Conservation (phyloP, 2,797 vertebrate species). For the Picus viridis region DNA sequence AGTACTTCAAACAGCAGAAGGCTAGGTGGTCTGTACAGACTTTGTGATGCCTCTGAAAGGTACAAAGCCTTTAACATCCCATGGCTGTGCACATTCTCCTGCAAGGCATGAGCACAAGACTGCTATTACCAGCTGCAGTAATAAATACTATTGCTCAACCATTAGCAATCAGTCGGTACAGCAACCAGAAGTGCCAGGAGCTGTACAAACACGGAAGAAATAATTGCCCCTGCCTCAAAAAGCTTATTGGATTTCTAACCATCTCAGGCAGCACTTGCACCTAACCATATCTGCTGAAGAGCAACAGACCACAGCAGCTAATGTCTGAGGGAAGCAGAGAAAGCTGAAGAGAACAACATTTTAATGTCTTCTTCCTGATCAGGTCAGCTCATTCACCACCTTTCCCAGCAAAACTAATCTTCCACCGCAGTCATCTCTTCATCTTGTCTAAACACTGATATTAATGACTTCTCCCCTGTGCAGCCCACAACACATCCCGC, state of each 20-base stretch:
- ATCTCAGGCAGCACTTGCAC: background rate
- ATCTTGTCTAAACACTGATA: background rate
- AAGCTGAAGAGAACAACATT: background rate
- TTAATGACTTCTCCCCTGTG: background rate
- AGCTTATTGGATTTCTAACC: background rate
- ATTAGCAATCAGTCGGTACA: background rate
- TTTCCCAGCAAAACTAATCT: background rate
- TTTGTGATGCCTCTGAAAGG: background rate
- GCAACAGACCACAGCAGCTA: background rate
- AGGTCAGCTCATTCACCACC: background rate
- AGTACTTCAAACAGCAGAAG: conserved; percentile 22
- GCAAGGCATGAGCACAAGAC: background rate
- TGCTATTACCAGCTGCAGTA: background rate
- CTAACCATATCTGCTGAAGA: background rate
- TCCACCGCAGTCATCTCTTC: background rate
- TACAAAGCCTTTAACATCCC: background rate
- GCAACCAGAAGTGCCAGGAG: background rate
- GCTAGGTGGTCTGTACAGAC: background rate
- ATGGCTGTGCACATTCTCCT: background rate
- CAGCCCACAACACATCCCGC: background rate
- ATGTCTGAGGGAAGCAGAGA: background rate
- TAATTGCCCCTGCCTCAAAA: background rate
- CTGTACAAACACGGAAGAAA: background rate
- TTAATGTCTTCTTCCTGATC: background rate
- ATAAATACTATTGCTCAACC: conserved; percentile 5